Evolutionary conservation across 2,888 invertebrate genomes (phyloP).

Genomic region (Pyrrhia umbra): DNA sequence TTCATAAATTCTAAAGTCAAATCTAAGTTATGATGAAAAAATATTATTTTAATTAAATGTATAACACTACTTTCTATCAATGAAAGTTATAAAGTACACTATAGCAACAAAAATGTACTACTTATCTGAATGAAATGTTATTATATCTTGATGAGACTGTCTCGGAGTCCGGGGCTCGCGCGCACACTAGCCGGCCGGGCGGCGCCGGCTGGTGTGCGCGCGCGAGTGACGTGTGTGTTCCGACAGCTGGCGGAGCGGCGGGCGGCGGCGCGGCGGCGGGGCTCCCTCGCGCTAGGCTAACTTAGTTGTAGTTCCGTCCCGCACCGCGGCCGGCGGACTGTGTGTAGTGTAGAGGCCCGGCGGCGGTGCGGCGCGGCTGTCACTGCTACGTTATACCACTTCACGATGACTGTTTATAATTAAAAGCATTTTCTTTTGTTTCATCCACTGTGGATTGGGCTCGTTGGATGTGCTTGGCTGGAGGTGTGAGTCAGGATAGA

Average conservation of each 20-base stretch:
- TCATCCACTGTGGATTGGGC: conserved; percentile 89
- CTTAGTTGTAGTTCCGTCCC: neutral
- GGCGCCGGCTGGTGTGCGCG: conserved; percentile 14
- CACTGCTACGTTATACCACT: conserved; percentile 25
- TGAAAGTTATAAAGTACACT: conserved; percentile 32
- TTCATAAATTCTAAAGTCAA: conserved; percentile 15
- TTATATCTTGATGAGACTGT: conserved; percentile 25
- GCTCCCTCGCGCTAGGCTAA: conserved; percentile 30
- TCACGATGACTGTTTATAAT: conserved; percentile 73
- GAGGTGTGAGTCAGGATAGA: conserved; percentile 81
- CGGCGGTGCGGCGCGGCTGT: conserved; percentile 18
- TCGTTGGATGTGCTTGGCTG: conserved; percentile 85
- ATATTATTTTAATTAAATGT: conserved; percentile 8
- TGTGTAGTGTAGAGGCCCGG: too few relatives aligned
- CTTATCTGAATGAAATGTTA: conserved; percentile 17
- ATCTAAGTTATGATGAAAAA: conserved; percentile 18
- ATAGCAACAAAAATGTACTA: conserved; percentile 24
- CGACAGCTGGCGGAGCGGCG: conserved; percentile 61
- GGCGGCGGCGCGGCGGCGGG: conserved; percentile 41
- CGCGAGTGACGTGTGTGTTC: conserved; percentile 51
- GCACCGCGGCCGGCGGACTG: too few relatives aligned
- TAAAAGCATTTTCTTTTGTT: conserved; percentile 89
- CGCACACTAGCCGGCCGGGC: conserved; percentile 35
- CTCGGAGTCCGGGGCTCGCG: conserved; percentile 43
- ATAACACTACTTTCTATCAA: conserved; percentile 14